A percentile compares a stretch with the other conserved stretches of the same genome.
These are phyloP conservation scores for Tricholauxania praeusta DNA, from an alignment of 2,888 invertebrate species.

Conservation along the genomic window DNA sequence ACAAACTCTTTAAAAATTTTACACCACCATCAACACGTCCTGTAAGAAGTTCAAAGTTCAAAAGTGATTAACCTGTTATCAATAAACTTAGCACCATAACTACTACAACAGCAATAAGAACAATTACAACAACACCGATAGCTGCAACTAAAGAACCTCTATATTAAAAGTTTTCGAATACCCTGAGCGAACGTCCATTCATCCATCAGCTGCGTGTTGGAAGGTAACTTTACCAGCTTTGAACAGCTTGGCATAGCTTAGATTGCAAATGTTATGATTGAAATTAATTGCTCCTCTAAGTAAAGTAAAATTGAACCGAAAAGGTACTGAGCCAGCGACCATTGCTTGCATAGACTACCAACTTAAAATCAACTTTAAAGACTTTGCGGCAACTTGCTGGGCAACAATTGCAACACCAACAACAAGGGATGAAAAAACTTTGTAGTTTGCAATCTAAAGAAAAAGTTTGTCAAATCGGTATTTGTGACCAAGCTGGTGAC, in stretches of 20 bases:
- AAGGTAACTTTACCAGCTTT: slow-evolving; percentile 10
- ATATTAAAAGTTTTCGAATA: too few species aligned
- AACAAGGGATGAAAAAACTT: slow-evolving; percentile 29
- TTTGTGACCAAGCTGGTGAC: slow-evolving; percentile 13
- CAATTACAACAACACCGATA: not conserved
- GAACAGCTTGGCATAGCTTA: not conserved
- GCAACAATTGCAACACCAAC: slow-evolving; percentile 24
- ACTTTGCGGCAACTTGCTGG: not conserved
- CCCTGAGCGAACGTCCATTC: too few species aligned
- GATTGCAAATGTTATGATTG: slow-evolving; percentile 42
- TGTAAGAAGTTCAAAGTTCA: slow-evolving; percentile 27
- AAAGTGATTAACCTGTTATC: slow-evolving; percentile 31
- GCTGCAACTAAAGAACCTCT: not conserved
- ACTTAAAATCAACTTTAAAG: not conserved
- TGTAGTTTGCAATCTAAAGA: slow-evolving; percentile 25
- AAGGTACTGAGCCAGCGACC: not conserved
- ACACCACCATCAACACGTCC: too few species aligned
- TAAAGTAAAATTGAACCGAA: slow-evolving; percentile 1
- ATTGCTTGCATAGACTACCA: not conserved
- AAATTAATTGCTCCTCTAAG: slow-evolving; percentile 37
- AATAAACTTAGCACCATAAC: too few species aligned
- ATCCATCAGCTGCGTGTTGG: too few species aligned
- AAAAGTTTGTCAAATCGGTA: slow-evolving; percentile 28
- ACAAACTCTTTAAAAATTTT: too few species aligned
- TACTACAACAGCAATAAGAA: not conserved